phyloP scores from a whole-genome alignment of 2,888 invertebrate species.

The Pinctada fucata region DNA sequence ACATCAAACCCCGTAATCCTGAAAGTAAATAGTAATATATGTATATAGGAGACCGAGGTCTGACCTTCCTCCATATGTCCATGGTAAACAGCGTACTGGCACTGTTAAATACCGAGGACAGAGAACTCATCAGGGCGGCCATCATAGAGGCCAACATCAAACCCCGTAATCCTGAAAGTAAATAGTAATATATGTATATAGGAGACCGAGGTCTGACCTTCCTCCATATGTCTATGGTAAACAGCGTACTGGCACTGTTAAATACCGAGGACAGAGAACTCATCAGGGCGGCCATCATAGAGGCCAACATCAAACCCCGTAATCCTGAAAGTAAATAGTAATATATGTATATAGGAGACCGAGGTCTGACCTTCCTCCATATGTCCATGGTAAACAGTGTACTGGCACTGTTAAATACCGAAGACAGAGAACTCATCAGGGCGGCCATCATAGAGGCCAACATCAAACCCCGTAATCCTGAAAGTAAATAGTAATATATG shows the following conservation, averaged over 20 bases:
- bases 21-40: neutral
- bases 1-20: constrained; percentile 76
- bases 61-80: constrained; percentile 77
- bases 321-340: constrained; percentile 56
- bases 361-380: constrained; percentile 73
- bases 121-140: constrained; percentile 79
- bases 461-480: constrained; percentile 75
- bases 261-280: constrained; percentile 80
- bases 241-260: constrained; percentile 80
- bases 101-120: constrained; percentile 80
- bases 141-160: constrained; percentile 80
- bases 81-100: constrained; percentile 80
- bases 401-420: constrained; percentile 80
- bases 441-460: constrained; percentile 80
- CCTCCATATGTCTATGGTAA: constrained; percentile 80
- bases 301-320: constrained; percentile 78
- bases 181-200: neutral
- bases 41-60: neutral
- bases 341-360: constrained; percentile 43
- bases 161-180: constrained; percentile 69
- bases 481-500: neutral
- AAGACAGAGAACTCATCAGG: constrained; percentile 79
- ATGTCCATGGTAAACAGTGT: constrained; percentile 81
- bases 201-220: constrained; percentile 60
- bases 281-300: constrained; percentile 80